phyloP scores from a whole-genome alignment of 2,797 vertebrate species.

The Phrynocephalus guinanensis region DNA sequence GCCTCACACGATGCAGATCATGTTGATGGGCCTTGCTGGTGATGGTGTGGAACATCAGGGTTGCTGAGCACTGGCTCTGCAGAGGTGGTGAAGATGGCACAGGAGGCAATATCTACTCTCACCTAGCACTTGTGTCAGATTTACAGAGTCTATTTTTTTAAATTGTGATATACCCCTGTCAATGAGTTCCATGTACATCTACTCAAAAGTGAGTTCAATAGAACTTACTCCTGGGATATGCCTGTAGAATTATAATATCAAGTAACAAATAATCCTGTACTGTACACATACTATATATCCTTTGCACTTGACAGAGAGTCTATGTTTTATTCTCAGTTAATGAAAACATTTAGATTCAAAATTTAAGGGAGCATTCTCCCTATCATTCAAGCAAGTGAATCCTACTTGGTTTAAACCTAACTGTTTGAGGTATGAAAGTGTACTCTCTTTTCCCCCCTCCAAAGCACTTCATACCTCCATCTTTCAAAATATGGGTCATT shows the following conservation, averaged over 20 bases:
- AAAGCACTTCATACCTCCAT: background rate
- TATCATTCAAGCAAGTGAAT: background rate
- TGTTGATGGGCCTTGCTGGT: no score
- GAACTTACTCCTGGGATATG: background rate
- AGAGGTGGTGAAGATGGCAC: no score
- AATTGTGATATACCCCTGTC: background rate
- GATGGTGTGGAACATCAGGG: background rate
- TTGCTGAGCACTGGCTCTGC: background rate
- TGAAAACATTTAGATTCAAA: background rate
- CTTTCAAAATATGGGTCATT: background rate
- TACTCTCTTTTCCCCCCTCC: background rate
- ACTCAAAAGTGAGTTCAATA: conserved; percentile 5
- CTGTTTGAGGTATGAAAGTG: background rate
- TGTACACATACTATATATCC: no score
- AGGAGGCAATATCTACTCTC: no score
- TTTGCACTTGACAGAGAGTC: background rate
- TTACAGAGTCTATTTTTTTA: no score
- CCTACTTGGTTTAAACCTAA: background rate
- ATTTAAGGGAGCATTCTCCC: background rate
- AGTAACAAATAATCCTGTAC: background rate
- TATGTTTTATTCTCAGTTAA: background rate
- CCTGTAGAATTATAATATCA: background rate
- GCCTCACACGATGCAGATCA: no score
- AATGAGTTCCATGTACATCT: background rate
- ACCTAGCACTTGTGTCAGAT: no score